Evolutionary conservation across 2,113 vertebrate species (phyloP).

Genomic region (Pipa parva): DNA sequence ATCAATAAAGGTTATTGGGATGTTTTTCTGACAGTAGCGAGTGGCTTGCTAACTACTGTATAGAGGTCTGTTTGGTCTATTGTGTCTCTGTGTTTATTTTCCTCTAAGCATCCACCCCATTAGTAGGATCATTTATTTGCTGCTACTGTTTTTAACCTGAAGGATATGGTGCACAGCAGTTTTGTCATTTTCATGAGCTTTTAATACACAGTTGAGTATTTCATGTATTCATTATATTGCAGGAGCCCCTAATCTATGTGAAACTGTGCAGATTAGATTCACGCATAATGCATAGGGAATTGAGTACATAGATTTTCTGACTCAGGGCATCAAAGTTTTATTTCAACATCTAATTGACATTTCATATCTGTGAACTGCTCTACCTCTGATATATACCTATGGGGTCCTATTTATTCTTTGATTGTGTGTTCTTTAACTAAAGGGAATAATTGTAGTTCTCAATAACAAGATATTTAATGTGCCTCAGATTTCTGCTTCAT

Average conservation of each 20-base stretch:
- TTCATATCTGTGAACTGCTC: neutral
- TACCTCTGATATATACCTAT: conserved; percentile 16
- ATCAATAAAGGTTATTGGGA: too few species aligned
- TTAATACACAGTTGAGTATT: too few species aligned
- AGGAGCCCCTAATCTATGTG: conserved; percentile 11
- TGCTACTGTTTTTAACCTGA: too few species aligned
- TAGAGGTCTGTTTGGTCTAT: too few species aligned
- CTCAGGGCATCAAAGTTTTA: neutral
- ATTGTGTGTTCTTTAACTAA: conserved; percentile 29
- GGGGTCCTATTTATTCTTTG: conserved; percentile 1
- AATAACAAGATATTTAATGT: conserved; percentile 27
- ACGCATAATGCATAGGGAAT: conserved; percentile 5
- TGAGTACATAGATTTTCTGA: conserved; percentile 23
- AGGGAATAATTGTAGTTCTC: conserved; percentile 39
- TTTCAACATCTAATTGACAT: conserved; percentile 24
- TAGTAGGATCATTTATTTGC: too few species aligned
- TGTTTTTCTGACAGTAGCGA: too few species aligned
- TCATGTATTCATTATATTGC: neutral
- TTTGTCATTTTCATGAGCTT: too few species aligned
- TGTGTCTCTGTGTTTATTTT: too few species aligned
- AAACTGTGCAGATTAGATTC: neutral
- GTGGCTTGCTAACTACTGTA: too few species aligned
- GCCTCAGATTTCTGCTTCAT: conserved; percentile 36
- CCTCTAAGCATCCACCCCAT: too few species aligned
- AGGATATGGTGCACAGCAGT: too few species aligned